These are phyloP conservation scores for Coluber constrictor DNA, from an alignment of 2,797 vertebrate species.

Conservation along the genomic window DNA sequence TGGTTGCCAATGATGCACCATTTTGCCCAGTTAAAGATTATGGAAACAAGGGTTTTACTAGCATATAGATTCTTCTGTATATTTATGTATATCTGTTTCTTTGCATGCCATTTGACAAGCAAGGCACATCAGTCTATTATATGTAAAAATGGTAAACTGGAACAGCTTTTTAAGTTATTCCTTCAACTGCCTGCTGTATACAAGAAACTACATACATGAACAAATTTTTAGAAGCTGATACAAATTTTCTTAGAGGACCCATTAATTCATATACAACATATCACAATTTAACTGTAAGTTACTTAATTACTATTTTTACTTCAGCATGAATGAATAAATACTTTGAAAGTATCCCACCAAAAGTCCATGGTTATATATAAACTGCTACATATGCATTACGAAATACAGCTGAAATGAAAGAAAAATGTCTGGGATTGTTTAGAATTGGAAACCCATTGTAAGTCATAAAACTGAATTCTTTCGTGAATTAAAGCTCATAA, in stretches of 20 bases:
- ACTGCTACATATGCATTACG: slow-evolving; percentile 27
- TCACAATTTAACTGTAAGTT: not conserved
- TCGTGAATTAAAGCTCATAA: not conserved
- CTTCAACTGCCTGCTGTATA: not conserved
- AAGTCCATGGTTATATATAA: slow-evolving; percentile 8
- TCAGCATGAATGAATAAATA: not conserved
- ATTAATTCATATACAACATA: not conserved
- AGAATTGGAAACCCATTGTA: not conserved
- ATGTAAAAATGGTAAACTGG: not conserved
- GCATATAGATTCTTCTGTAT: not conserved
- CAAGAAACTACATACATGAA: not conserved
- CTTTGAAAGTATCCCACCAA: not conserved
- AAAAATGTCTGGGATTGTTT: slow-evolving; percentile 40
- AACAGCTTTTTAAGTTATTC: not conserved
- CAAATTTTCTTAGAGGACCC: not conserved
- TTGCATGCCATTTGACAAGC: not conserved
- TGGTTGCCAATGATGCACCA: not conserved
- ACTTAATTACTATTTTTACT: not conserved
- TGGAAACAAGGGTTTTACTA: not conserved
- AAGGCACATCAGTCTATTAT: not conserved
- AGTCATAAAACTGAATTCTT: not conserved
- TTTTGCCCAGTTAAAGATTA: not conserved
- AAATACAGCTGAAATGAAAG: slow-evolving; percentile 42
- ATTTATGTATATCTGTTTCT: not conserved
- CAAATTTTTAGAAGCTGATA: not conserved